Conservation (phyloP, 2,113 vertebrate species). For the Edolisoma coerulescens region DNA sequence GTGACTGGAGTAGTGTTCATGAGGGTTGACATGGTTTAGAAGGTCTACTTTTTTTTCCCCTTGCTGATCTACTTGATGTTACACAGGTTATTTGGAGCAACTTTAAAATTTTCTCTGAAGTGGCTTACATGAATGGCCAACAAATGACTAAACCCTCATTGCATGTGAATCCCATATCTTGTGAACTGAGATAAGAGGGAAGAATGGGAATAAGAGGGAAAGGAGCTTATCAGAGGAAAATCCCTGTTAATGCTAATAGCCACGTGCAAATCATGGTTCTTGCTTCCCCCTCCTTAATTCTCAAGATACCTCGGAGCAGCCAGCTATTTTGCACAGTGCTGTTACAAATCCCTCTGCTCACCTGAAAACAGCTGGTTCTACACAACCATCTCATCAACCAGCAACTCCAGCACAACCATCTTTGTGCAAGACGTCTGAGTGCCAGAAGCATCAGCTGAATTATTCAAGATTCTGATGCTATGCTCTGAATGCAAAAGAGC, state of each 20-base stretch:
- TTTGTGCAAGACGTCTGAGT: background rate
- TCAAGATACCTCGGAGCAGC: background rate
- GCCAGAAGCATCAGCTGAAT: background rate
- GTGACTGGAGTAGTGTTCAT: background rate
- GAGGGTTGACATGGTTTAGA: background rate
- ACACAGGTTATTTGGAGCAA: background rate
- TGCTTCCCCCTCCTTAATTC: conserved; percentile 6
- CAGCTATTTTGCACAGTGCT: background rate
- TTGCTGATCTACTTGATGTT: background rate
- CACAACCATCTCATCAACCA: background rate
- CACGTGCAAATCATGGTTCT: background rate
- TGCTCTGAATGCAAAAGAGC: background rate
- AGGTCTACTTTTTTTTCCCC: background rate
- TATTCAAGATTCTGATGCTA: background rate
- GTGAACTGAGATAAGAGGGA: background rate
- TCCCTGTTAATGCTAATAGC: conserved; percentile 33
- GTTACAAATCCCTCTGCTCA: background rate
- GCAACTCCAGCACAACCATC: background rate
- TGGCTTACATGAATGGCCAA: background rate
- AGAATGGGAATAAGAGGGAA: background rate
- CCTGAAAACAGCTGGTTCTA: background rate
- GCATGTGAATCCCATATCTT: background rate
- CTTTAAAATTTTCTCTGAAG: background rate
- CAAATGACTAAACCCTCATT: background rate
- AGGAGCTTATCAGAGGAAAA: conserved; percentile 28